Evolutionary conservation across 64 coral and sea anemone genomes (phyloP), one percentile per base, ranked within the genome.

Genomic region (Dendrophyllia cribrosa): DNA sequence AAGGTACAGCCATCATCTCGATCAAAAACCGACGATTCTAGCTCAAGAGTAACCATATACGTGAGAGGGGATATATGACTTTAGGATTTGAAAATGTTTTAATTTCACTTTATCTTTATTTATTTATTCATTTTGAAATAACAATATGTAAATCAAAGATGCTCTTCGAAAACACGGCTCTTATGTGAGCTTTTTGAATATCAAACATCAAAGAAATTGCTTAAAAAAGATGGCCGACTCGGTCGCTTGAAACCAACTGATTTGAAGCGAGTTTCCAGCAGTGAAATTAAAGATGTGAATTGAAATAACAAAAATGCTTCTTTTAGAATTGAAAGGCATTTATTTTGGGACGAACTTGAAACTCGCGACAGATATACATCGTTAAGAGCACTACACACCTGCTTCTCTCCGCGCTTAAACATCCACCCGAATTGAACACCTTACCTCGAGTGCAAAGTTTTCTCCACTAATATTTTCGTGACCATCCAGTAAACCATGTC

Each of bases 131-230:
- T 64, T 15, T 23, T 70, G 12, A 45, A 14, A 78, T 15, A 58
- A 19, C 51, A 21, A 80, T 52, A 43, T 60, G 77, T 45, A 80
- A 80, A 80, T 59, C 61, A 44, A 60, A 25, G 25, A 61, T 60
- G 11, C 16, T n/a, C 58, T 59, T 80, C 14, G 25, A 76, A 22
- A 51, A 51, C 16, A 45, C 24, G 15, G 26, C 25, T 62, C 55
- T 61, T 60, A 43, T 80, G 7, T 60, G 9, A 60, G 23, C 55
- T 13, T 61, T 58, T 23, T 60, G 14, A 26, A 76, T 50, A 76
- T 61, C 26, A 17, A 7, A 43, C 26, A 17, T 44, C 13, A 3
- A 80, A 21, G 4, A 0, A 23, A 74, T 20, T 44, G 1, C 8
- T 21, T 76, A 19, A 6, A 69, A 69, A 64, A 0, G 61, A 17